Conservation (phyloP, 2,888 invertebrate genomes). For the Drosophila siamana region DNA sequence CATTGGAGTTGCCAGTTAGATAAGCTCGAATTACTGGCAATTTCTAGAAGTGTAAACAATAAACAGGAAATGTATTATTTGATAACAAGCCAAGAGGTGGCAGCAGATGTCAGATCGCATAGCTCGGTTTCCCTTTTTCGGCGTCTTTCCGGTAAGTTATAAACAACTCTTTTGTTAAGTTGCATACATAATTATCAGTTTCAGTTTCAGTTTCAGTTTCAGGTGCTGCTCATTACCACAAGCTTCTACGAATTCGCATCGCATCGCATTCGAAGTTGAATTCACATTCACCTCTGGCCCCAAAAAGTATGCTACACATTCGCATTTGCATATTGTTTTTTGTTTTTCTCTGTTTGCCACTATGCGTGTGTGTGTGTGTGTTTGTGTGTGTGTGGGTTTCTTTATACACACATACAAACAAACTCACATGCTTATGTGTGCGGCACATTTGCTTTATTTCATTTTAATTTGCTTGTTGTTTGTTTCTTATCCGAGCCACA, state of each 20-base stretch:
- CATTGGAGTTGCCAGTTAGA: background rate
- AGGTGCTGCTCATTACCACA: constrained; percentile 33
- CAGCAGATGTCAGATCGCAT: background rate
- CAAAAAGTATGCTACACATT: constrained; percentile 44
- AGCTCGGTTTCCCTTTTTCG: no score
- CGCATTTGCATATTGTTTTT: constrained; percentile 71
- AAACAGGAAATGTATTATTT: constrained; percentile 2
- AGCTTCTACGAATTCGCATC: constrained; percentile 1
- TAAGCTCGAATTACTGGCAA: background rate
- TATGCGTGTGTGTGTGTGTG: constrained; percentile 4
- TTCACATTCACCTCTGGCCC: constrained; percentile 18
- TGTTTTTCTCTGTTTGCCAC: constrained; percentile 4
- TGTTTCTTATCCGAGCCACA: constrained; percentile 51
- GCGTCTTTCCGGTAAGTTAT: background rate
- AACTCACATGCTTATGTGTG: constrained; percentile 36
- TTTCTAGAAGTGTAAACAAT: background rate
- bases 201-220: constrained; percentile 14
- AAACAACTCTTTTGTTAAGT: constrained; percentile 6
- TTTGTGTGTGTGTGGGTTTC: background rate
- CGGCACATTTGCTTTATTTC: constrained; percentile 55
- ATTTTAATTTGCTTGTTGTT: constrained; percentile 67
- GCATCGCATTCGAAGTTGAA: constrained; percentile 6
- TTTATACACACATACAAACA: no score
- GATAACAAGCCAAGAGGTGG: background rate
- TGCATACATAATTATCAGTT: constrained; percentile 37